Evolutionary conservation across 2,888 invertebrate genomes (phyloP).

Genomic region (Harpalus rubripes): DNA sequence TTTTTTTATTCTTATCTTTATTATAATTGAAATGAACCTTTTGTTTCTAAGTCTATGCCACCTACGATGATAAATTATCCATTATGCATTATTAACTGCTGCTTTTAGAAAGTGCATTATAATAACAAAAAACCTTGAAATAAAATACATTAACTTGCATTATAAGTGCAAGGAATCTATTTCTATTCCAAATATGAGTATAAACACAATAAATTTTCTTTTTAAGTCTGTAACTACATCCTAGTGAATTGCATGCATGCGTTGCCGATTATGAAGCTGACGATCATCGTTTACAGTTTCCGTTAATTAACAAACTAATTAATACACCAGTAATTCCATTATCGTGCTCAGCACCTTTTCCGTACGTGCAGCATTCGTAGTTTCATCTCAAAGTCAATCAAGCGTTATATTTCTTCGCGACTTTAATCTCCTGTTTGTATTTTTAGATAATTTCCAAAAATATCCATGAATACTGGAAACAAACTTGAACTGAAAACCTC

Average conservation of each 20-base stretch:
- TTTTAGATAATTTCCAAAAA: constrained; percentile 47
- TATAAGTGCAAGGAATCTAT: neutral
- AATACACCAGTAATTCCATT: constrained; percentile 37
- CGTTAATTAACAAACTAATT: constrained; percentile 64
- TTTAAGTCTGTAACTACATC: neutral
- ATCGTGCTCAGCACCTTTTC: constrained; percentile 20
- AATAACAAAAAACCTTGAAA: constrained; percentile 1
- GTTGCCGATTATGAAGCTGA: constrained; percentile 9
- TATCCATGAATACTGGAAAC: neutral
- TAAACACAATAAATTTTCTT: neutral
- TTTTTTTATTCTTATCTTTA: neutral
- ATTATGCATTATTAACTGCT: neutral
- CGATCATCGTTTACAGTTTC: constrained; percentile 30
- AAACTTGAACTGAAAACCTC: constrained; percentile 37
- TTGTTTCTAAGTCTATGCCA: neutral
- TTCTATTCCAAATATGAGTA: neutral
- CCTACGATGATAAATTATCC: neutral
- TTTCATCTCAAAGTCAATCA: constrained; percentile 5
- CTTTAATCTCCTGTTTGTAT: constrained; percentile 18
- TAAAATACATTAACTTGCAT: neutral
- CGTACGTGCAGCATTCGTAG: neutral
- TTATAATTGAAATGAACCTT: neutral
- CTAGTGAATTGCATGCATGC: constrained; percentile 17
- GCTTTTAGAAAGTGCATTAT: neutral
- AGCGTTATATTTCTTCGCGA: constrained; percentile 15